Evolutionary conservation across 2,888 invertebrate species (phyloP), one percentile per base, ranked within the genome.

Genomic region (Diarsia dahlii): DNA sequence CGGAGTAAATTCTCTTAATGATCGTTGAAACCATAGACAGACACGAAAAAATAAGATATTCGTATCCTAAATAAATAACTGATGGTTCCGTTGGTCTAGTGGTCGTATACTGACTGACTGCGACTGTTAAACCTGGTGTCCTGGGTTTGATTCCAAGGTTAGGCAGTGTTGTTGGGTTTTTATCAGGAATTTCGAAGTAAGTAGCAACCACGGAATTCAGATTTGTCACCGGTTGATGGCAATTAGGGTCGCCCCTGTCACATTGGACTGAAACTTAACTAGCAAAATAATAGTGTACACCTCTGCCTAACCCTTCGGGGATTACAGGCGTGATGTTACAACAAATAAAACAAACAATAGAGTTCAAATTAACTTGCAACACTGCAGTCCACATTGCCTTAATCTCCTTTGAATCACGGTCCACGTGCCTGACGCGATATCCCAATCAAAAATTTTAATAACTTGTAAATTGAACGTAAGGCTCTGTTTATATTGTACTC

Each of bases 361-460:
- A 48, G 8, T 48, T 48, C 12, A 18, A 12, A 67, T 5, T 56
- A 23, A 28, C 74, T 60, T 45, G 9, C 18, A 52, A 52, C 9
- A 28, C 18, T 52, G n/a, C 45, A 52, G 13, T 18, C 18, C 1
- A 18, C 1, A 45, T 10, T 15, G 4, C 50, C 20, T 28, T 20
- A 73, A 60, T 60, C 28, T 28, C 23, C 20, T 56, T 39, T 39
- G 34, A 63, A 39, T 12, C 4, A 56, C 54, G 23, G 20, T 64
- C 39, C 34, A 9, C n/a, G 15, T 45, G 28, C 50, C 50, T 4
- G n/a, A 50, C n/a, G 39, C 15, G 66, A 34, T 45, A 45, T 39
- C 1, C 34, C 58, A 62, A 83, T 78, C 52, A 78, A 60, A 72
- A 63, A 13, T 66, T 75, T 74, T 81, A 84, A 78, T 84, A 85